These are phyloP conservation scores for Bucorvus abyssinicus DNA, from an alignment of 2,797 vertebrate genomes.

Conservation along the genomic window DNA sequence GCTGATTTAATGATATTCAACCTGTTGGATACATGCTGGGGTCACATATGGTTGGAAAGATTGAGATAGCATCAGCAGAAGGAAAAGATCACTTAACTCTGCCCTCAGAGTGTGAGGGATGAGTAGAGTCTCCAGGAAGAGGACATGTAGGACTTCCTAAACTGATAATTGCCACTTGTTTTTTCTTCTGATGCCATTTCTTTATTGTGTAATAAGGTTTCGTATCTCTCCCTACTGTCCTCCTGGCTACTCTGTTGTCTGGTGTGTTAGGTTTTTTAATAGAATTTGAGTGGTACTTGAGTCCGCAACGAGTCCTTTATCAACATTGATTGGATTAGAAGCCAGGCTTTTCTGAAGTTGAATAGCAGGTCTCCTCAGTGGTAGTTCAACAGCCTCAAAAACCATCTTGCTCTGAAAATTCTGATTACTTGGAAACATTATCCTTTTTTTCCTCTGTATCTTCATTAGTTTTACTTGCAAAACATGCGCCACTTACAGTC, in stretches of 20 bases:
- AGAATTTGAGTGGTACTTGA: constrained; percentile 13
- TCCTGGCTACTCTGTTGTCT: not conserved
- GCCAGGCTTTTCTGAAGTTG: constrained; percentile 4
- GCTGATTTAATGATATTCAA: not conserved
- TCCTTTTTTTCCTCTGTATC: not conserved
- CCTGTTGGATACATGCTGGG: not conserved
- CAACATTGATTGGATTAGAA: constrained; percentile 26
- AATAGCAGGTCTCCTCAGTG: not conserved
- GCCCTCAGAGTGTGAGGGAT: rapidly evolving
- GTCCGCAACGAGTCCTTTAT: not conserved
- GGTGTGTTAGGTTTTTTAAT: not conserved
- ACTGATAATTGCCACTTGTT: not conserved
- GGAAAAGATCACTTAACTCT: not conserved
- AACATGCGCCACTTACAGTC: not conserved
- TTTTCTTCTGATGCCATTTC: not conserved
- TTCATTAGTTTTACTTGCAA: not conserved
- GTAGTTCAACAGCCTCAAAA: not conserved
- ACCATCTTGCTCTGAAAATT: not conserved
- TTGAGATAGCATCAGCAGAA: not conserved
- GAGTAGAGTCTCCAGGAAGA: not conserved
- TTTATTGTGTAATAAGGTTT: not conserved
- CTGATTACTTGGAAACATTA: not conserved
- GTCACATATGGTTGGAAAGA: not conserved
- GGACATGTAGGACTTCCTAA: not conserved
- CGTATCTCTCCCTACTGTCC: not conserved